phyloP scores from a whole-genome alignment of 1,140 invertebrate species.

The Yoshiicerus persimilis region DNA sequence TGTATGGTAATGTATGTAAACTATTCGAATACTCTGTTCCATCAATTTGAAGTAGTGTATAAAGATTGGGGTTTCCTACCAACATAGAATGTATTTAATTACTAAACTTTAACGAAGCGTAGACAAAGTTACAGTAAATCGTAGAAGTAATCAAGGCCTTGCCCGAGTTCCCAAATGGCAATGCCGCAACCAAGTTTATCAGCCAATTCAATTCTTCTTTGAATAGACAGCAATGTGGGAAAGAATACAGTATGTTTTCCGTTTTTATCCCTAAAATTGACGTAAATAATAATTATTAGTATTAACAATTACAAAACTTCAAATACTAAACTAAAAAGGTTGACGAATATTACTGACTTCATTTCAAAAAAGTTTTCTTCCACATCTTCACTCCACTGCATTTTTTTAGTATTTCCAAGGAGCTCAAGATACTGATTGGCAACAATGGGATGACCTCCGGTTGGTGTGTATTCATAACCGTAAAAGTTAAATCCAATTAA shows the following conservation, averaged over 20 bases:
- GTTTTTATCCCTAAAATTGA: constrained; percentile 60
- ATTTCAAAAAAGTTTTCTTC: constrained; percentile 85
- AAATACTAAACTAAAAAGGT: background rate
- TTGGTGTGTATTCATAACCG: constrained; percentile 80
- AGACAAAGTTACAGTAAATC: constrained; percentile 74
- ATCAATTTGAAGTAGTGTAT: too few relatives aligned
- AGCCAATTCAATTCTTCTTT: constrained; percentile 76
- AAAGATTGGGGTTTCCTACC: too few relatives aligned
- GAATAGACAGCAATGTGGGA: constrained; percentile 83
- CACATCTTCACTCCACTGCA: constrained; percentile 74
- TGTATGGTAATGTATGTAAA: too few relatives aligned
- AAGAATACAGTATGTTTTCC: constrained; percentile 79
- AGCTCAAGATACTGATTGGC: constrained; percentile 73
- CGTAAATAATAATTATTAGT: constrained; percentile 21
- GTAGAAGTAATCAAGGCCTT: constrained; percentile 93
- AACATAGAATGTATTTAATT: background rate
- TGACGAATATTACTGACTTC: constrained; percentile 62
- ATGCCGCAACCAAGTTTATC: constrained; percentile 76
- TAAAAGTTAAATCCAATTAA: constrained; percentile 91
- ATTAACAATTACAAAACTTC: background rate
- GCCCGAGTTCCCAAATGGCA: constrained; percentile 93
- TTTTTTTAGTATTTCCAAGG: constrained; percentile 62
- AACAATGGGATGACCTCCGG: constrained; percentile 75
- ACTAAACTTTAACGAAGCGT: background rate
- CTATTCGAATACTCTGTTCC: too few relatives aligned